Evolutionary conservation across 1,140 invertebrate species (phyloP).

Genomic region (Drosophila quadrilineata): DNA sequence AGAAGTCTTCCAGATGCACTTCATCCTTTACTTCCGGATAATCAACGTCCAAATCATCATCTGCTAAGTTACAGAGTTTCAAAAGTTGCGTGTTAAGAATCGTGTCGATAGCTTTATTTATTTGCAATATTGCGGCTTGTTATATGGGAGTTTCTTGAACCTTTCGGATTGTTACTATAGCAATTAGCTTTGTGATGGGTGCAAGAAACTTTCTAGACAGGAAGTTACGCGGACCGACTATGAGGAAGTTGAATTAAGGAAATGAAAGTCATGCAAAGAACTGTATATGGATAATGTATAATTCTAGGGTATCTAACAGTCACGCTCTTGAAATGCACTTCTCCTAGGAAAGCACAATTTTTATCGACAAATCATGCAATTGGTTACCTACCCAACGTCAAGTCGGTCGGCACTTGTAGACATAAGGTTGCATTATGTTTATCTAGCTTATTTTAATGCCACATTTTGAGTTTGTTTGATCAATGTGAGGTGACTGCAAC

Average conservation of each 20-base stretch:
- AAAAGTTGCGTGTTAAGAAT: conserved; percentile 27
- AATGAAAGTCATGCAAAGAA: not conserved
- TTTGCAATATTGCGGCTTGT: conserved; percentile 20
- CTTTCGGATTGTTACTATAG: conserved; percentile 65
- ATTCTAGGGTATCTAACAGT: conserved; percentile 11
- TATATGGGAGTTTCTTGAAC: conserved; percentile 65
- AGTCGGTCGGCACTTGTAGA: not conserved
- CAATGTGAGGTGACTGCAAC: conserved; percentile 48
- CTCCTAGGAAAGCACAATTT: conserved; percentile 32
- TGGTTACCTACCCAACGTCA: conserved; percentile 52
- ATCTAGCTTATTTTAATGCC: conserved; percentile 38
- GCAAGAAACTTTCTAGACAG: conserved; percentile 45
- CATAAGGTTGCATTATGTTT: conserved; percentile 46
- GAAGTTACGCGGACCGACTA: not conserved
- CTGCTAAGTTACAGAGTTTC: too few species aligned
- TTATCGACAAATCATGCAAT: conserved; percentile 63
- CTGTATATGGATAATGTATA: not conserved
- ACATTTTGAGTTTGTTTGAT: conserved; percentile 66
- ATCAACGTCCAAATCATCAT: conserved; percentile 61
- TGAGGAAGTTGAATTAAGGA: not conserved
- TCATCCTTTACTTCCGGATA: conserved; percentile 83
- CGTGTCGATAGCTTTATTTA: conserved; percentile 8
- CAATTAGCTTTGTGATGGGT: conserved; percentile 34
- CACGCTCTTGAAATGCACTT: not conserved
- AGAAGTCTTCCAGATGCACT: conserved; percentile 89